Base-by-base conservation (phyloP, 2,888 invertebrate species). In the Octonoba sinensis region DNA sequence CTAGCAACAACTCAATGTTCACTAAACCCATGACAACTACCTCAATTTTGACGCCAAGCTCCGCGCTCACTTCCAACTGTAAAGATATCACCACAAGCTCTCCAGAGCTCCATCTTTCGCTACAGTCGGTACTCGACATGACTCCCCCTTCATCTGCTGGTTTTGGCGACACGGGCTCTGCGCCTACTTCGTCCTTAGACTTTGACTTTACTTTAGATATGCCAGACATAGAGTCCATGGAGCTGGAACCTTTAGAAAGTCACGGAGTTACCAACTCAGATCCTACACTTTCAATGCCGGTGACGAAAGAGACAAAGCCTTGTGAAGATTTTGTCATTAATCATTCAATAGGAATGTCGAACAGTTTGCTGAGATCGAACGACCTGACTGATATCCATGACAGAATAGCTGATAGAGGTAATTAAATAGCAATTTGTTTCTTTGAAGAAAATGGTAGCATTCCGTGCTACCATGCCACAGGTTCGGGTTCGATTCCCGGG, bases 141-240 rank as follows among this genome's bases (percentile, higher is more conserved):
- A 83, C 83, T 3, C 83, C 83, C 0, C 82, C 81, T 0, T 69
- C 72, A 3, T 78, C 81, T 8, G 60, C 83, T 18, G 67, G 69
- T 1, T 73, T 81, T 15, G 70, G 75, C 8, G 75, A 83, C 24
- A n/a, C 73, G 2, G 47, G 57, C 3, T 70, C 60, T 44, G 27
- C 64, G 3, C 44, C 75, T 0, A 69, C 81, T 11, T 47, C 88
- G 79, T 88, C 85, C 60, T 89, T 91, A 79, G 92, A 92, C 86
- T 88, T 92, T 65, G 93, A 93, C 87, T 89, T 92, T 86, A 92
- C 91, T 27, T 88, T 92, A 83, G 93, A 93, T 84, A 87, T 92
- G 65, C 91, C 91, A 83, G 89, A 91, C 15, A 87, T 92, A 66
- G 92, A 92, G 86, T 91, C 92, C 86, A 91, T 92, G 91, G 92